These are phyloP conservation scores for Litoditis marina DNA, from an alignment of 2,888 invertebrate species.

Conservation along the genomic window DNA sequence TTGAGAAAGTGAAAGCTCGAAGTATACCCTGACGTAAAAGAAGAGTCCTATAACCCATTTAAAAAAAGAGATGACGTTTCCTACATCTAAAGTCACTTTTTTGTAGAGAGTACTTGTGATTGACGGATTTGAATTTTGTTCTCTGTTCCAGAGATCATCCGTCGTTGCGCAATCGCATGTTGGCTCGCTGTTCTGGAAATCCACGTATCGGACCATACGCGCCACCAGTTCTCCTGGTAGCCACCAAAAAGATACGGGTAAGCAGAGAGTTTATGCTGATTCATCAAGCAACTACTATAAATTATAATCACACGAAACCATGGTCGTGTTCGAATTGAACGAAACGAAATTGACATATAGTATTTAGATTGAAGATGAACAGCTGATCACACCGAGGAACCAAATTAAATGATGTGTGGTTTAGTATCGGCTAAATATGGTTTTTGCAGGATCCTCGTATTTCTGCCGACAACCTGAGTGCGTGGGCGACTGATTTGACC, in stretches of 20 bases:
- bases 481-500: conserved; percentile 57
- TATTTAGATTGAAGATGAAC: too few species aligned
- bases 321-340: background rate
- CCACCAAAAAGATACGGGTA: conserved; percentile 79
- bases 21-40: too few species aligned
- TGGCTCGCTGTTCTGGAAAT: conserved; percentile 67
- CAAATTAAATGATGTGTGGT: too few species aligned
- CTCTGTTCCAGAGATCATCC: conserved; percentile 18
- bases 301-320: too few species aligned
- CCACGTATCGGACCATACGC: conserved; percentile 88
- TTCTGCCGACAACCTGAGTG: conserved; percentile 49
- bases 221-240: conserved; percentile 76
- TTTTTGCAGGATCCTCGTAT: conserved; percentile 38
- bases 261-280: background rate
- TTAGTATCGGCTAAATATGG: too few species aligned
- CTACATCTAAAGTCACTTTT: too few species aligned
- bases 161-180: background rate
- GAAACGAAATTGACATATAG: background rate
- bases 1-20: too few species aligned
- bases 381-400: too few species aligned
- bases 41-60: too few species aligned
- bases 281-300: too few species aligned
- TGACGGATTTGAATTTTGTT: background rate
- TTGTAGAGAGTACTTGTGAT: background rate
- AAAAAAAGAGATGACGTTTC: too few species aligned